phyloP scores from a whole-genome alignment of 2,797 vertebrate genomes.

The Anabacerthia variegaticeps region DNA sequence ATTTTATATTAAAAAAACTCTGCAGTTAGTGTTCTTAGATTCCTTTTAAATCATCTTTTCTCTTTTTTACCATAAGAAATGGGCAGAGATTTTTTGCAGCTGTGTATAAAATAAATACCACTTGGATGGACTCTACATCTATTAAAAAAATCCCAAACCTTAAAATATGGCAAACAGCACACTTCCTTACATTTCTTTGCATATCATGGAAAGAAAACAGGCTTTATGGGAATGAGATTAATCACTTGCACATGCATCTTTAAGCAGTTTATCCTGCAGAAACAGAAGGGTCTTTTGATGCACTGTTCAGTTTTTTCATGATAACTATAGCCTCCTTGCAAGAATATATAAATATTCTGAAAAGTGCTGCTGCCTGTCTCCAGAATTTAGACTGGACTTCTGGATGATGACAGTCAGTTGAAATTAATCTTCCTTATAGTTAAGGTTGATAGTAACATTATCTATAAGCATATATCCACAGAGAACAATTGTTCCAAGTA shows the following conservation, averaged over 20 bases:
- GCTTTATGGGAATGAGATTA: background rate
- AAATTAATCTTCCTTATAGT: background rate
- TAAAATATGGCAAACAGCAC: background rate
- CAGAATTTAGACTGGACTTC: background rate
- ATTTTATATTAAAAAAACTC: background rate
- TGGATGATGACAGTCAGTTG: background rate
- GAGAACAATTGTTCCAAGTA: background rate
- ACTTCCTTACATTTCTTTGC: background rate
- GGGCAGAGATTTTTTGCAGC: background rate
- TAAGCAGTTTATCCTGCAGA: background rate
- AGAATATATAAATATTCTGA: background rate
- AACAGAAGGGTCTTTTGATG: background rate
- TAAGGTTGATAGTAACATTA: background rate
- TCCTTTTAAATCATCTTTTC: background rate
- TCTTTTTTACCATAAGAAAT: background rate
- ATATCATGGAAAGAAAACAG: background rate
- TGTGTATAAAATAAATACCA: background rate
- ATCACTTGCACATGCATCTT: background rate
- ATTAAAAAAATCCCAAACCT: accelerated
- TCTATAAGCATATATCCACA: background rate
- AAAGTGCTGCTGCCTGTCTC: background rate
- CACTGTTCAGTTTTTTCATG: background rate
- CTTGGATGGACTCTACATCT: background rate
- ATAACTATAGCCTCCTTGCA: background rate
- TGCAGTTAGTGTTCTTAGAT: background rate